Evolutionary conservation across 2,888 invertebrate species (phyloP).

Genomic region (Drosophila subsilvestris): DNA sequence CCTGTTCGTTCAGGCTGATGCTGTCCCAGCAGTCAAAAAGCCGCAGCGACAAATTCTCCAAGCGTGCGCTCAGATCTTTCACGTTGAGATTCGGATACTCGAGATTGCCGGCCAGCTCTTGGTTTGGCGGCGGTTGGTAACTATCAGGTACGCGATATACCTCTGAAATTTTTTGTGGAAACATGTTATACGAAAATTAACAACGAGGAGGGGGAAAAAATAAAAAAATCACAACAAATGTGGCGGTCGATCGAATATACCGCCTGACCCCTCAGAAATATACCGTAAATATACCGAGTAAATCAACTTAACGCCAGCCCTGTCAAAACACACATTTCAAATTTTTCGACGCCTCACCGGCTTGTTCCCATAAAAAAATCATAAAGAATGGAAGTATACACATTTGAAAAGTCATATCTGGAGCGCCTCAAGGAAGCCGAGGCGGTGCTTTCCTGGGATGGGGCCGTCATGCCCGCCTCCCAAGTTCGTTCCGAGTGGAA

Average conservation of each 20-base stretch:
- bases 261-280: no score
- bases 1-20: constrained; percentile 68
- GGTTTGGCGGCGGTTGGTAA: constrained; percentile 79
- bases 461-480: constrained; percentile 84
- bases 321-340: constrained; percentile 51
- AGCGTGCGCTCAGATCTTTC: constrained; percentile 80
- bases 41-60: constrained; percentile 74
- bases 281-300: no score
- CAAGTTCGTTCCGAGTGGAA: constrained; percentile 86
- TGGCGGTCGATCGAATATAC: background rate
- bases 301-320: no score
- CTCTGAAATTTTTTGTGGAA: constrained; percentile 72
- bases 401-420: constrained; percentile 86
- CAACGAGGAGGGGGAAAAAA: background rate
- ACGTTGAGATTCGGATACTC: constrained; percentile 84
- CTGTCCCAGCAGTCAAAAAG: constrained; percentile 81
- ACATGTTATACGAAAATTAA: constrained; percentile 62
- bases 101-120: constrained; percentile 72
- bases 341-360: constrained; percentile 33
- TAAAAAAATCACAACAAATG: no score
- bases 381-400: constrained; percentile 85
- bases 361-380: background rate
- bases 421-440: constrained; percentile 85
- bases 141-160: constrained; percentile 73
- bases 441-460: constrained; percentile 85